Percentiles rank a stretch among this genome's conserved stretches.
phyloP scores from a whole-genome alignment of 2,797 vertebrate genomes.

The Simalia tracyae region DNA sequence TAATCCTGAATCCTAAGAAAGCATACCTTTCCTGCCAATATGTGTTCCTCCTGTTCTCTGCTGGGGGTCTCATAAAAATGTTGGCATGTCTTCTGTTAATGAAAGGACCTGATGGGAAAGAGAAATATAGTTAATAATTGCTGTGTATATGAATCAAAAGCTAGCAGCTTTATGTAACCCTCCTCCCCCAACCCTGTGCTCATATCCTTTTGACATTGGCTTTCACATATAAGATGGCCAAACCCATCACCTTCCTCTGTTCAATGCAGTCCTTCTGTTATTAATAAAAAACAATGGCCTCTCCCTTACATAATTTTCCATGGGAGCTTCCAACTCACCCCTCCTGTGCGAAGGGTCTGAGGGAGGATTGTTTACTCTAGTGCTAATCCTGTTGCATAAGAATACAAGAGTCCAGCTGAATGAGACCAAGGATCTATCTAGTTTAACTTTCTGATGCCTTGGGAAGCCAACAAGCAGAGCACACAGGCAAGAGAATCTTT shows the following conservation, averaged over 20 bases:
- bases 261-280: neutral
- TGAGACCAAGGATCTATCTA: neutral
- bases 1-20: neutral
- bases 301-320: neutral
- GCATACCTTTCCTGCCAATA: constrained; percentile 70
- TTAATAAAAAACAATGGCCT: neutral
- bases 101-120: constrained; percentile 71
- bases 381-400: neutral
- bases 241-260: neutral
- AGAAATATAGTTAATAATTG: neutral
- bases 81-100: constrained; percentile 72
- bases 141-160: neutral
- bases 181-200: neutral
- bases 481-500: neutral
- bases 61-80: constrained; percentile 70
- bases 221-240: neutral
- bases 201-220: rapidly evolving
- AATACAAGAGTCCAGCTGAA: neutral
- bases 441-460: neutral
- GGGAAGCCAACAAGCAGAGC: no score
- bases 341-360: neutral
- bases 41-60: constrained; percentile 47
- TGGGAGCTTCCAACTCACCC: neutral
- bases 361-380: neutral
- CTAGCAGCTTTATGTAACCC: neutral